Evolutionary conservation across 2,888 invertebrate species (phyloP).

Genomic region (Pomacea canaliculata): DNA sequence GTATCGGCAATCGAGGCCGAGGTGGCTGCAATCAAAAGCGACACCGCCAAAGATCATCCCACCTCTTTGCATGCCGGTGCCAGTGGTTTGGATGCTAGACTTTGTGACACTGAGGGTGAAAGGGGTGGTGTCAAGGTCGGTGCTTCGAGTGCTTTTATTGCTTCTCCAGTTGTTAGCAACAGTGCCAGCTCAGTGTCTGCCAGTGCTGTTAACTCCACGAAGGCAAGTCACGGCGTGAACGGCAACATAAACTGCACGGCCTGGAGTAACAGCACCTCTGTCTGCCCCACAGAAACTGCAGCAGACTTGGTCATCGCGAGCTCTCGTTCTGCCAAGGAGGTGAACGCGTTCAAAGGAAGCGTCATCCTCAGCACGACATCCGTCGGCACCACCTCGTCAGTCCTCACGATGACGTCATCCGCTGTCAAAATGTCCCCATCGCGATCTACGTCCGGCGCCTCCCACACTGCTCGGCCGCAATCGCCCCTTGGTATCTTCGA

Average conservation of each 20-base stretch:
- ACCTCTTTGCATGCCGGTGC: too few relatives aligned
- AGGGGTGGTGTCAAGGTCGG: neutral
- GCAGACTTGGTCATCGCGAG: too few relatives aligned
- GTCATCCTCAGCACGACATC: neutral
- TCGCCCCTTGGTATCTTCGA: conserved; percentile 12
- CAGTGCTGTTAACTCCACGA: neutral
- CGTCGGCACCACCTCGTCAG: neutral
- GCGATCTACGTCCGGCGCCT: neutral
- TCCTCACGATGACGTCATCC: neutral
- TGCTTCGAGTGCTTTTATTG: too few relatives aligned
- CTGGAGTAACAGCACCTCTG: neutral
- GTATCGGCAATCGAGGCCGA: neutral
- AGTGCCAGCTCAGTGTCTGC: neutral
- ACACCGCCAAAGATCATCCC: neutral
- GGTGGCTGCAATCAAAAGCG: conserved; percentile 5
- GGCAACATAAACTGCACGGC: neutral
- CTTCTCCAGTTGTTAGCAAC: neutral
- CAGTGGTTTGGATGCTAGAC: neutral
- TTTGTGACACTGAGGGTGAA: neutral
- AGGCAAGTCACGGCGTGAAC: neutral
- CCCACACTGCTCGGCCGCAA: neutral
- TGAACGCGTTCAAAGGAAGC: too few relatives aligned
- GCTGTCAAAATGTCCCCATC: neutral
- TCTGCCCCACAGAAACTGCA: too few relatives aligned
- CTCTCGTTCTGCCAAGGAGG: too few relatives aligned